Evolutionary conservation across 2,888 invertebrate species (phyloP).

Genomic region (Dastarcus helophoroides): DNA sequence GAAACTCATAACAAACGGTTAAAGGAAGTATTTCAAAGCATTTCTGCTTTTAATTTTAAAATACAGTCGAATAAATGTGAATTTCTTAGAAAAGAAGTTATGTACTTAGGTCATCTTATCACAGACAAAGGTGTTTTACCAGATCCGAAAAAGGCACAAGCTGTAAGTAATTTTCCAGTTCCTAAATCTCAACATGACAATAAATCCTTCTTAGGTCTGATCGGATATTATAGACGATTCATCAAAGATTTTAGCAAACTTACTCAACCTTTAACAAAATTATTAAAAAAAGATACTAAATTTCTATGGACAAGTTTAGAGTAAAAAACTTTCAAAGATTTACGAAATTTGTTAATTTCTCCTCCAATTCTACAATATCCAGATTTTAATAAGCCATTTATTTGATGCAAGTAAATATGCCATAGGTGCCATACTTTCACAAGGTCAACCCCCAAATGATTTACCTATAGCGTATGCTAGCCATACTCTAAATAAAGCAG

Average conservation of each 20-base stretch:
- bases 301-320: slow-evolving; percentile 16
- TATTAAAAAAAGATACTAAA: slow-evolving; percentile 15
- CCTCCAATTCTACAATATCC: slow-evolving; percentile 15
- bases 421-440: slow-evolving; percentile 24
- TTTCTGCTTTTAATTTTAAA: slow-evolving; percentile 17
- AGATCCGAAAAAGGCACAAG: slow-evolving; percentile 15
- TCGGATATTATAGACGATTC: slow-evolving; percentile 26
- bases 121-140: slow-evolving; percentile 20
- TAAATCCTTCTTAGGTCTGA: slow-evolving; percentile 21
- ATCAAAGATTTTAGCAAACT: slow-evolving; percentile 20
- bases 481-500: slow-evolving; percentile 24
- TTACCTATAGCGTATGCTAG: slow-evolving; percentile 28
- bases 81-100: slow-evolving; percentile 19
- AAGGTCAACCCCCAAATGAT: slow-evolving; percentile 21
- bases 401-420: slow-evolving; percentile 28
- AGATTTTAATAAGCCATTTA: slow-evolving; percentile 20
- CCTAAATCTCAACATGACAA: slow-evolving; percentile 14
- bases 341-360: slow-evolving; percentile 9
- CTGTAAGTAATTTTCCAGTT: slow-evolving; percentile 15
- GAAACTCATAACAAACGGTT: slow-evolving; percentile 14
- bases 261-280: slow-evolving; percentile 18
- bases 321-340: slow-evolving; percentile 11
- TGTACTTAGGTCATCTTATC: slow-evolving; percentile 20
- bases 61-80: slow-evolving; percentile 24
- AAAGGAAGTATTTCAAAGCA: slow-evolving; percentile 16